Conservation (phyloP, 2,888 invertebrate species). For the Caenorhabditis sp. region DNA sequence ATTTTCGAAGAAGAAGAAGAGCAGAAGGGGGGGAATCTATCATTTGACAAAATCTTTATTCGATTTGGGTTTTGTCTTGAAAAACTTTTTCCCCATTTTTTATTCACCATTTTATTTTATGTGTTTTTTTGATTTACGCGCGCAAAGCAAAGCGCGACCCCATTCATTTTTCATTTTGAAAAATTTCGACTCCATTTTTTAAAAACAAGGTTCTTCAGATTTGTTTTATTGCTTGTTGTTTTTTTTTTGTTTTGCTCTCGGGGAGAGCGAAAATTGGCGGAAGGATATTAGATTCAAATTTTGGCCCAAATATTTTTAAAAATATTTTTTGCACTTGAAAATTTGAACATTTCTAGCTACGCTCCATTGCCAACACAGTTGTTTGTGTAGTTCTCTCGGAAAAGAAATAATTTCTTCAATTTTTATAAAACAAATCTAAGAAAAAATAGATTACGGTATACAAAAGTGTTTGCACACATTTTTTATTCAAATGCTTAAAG, state of each 20-base stretch:
- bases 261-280: too few relatives aligned
- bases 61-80: not conserved
- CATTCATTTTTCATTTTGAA: not conserved
- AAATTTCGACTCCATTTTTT: not conserved
- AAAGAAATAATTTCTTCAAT: too few relatives aligned
- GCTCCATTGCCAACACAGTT: too few relatives aligned
- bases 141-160: not conserved
- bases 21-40: slow-evolving; percentile 10
- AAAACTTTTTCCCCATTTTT: not conserved
- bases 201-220: not conserved
- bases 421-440: too few relatives aligned
- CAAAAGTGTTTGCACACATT: too few relatives aligned
- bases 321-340: too few relatives aligned
- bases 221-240: not conserved
- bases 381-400: too few relatives aligned
- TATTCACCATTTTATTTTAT: not conserved
- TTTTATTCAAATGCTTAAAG: too few relatives aligned
- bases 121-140: not conserved
- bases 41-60: not conserved
- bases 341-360: too few relatives aligned
- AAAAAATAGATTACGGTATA: too few relatives aligned
- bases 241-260: not conserved
- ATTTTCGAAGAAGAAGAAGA: slow-evolving; percentile 8
- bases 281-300: too few relatives aligned
- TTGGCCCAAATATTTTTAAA: too few relatives aligned